Evolutionary conservation across 2,888 invertebrate species (phyloP), one percentile per base, ranked within the genome.

Genomic region (Stegana nigrithorax): DNA sequence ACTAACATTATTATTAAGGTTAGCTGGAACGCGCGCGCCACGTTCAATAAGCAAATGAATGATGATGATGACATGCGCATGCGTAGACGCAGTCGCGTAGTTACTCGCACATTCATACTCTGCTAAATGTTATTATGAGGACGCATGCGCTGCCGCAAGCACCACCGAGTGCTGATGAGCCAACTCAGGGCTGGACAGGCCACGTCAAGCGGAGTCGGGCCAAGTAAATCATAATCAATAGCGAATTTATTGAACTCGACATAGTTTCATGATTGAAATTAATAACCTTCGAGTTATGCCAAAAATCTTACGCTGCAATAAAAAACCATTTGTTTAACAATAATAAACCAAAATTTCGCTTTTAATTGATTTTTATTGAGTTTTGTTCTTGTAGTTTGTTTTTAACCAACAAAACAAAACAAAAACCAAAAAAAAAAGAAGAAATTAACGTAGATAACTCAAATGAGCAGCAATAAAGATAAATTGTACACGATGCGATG

Each of bases 301-400:
- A 51, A 50, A 25, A 50, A 27, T 6, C 47, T 47, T 23, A 10
- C 2, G 21, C 19, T 5, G 17, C 51, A 51, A 51, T 7, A 27
- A 3, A n/a, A 2, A 51, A 21, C 23, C 36, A 56, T 21, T 23
- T 56, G 17, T 39, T 56, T 36, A 58, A 62, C 56, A 61, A 66
- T 57, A 36, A 58, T 27, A 59, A 8, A 21, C 19, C 58, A 27
- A 51, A 69, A 69, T 77, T 71, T 71, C 65, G 60, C 65, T 68
- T 71, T 79, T 75, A 75, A 75, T 75, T 76, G 79, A 74, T 78
- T 67, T 75, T 74, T 64, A 69, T 66, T 69, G 68, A 68, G 66
- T 65, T 26, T 42, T 39, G 10, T 4, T 14, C 1, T 39, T 2
- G 39, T 10, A 7, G 39, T 39, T 39, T n/a, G 39, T 17, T 17